Percentiles rank a stretch among this genome's conserved stretches.
These are phyloP conservation scores for Seira musarum DNA, from an alignment of 2,888 invertebrate genomes.

Conservation along the genomic window DNA sequence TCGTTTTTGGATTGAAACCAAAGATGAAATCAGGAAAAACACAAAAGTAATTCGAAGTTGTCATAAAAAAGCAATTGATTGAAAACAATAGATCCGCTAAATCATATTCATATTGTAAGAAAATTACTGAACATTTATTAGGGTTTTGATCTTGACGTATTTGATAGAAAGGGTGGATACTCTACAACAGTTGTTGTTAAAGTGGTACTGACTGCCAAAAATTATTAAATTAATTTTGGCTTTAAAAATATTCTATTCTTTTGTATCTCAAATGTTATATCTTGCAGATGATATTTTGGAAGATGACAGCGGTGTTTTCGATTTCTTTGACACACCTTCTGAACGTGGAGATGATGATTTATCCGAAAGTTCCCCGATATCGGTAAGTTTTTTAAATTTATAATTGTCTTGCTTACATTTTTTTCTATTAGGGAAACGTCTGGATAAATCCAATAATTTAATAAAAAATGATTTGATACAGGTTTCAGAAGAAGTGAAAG, in stretches of 20 bases:
- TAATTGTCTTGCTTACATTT: no score
- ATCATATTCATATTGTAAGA: no score
- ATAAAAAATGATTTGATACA: slow-evolving; percentile 21
- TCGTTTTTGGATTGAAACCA: not conserved
- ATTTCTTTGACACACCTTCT: slow-evolving; percentile 60
- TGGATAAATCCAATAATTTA: slow-evolving; percentile 10
- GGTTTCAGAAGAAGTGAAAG: slow-evolving; percentile 39
- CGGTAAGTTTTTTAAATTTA: slow-evolving; percentile 49
- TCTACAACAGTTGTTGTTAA: no score
- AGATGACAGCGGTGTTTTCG: slow-evolving; percentile 69
- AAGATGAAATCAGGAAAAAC: not conserved
- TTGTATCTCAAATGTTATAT: slow-evolving; percentile 7
- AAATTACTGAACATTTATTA: not conserved
- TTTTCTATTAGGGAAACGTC: not conserved
- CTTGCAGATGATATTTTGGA: slow-evolving; percentile 68
- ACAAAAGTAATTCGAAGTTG: not conserved
- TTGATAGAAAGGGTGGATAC: no score
- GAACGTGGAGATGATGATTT: slow-evolving; percentile 39
- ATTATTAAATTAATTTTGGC: no score
- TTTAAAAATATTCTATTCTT: no score
- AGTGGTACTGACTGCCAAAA: no score
- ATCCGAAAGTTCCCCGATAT: slow-evolving; percentile 48
- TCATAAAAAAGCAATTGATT: not conserved
- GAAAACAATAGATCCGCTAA: slow-evolving; percentile 2
- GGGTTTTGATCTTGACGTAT: slow-evolving; percentile 8